These are phyloP conservation scores for Erynnis tages DNA, from an alignment of 2,888 invertebrate species.

Conservation along the genomic window DNA sequence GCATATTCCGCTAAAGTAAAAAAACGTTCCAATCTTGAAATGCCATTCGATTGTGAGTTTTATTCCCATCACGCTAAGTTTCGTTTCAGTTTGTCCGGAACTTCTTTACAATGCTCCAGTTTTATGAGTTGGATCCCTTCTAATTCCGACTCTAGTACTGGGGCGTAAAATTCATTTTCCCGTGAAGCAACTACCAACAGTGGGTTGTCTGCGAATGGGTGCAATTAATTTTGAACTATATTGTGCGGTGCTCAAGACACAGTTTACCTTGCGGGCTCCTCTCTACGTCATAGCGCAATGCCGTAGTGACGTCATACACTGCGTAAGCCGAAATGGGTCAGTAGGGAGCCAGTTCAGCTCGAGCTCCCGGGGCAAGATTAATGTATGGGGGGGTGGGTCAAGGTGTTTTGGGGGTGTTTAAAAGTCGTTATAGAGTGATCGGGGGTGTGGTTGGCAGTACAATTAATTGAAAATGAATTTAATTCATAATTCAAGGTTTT, in stretches of 20 bases:
- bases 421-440: not conserved
- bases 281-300: conserved; percentile 42
- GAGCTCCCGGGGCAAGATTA: conserved; percentile 15
- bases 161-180: conserved; percentile 10
- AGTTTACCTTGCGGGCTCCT: conserved; percentile 26
- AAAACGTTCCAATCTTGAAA: conserved; percentile 15
- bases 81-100: conserved; percentile 7
- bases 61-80: conserved; percentile 14
- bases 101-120: conserved; percentile 19
- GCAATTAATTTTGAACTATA: conserved; percentile 35
- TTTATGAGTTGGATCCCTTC: conserved; percentile 13
- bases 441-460: not conserved
- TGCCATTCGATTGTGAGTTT: conserved; percentile 11
- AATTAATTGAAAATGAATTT: not conserved
- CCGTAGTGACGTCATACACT: conserved; percentile 49
- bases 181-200: conserved; percentile 4
- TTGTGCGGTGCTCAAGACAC: conserved; percentile 28
- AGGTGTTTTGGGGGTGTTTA: not conserved
- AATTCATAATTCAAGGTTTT: not conserved
- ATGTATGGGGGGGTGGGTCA: conserved; percentile 9
- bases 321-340: conserved; percentile 47
- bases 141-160: conserved; percentile 15
- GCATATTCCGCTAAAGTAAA: conserved; percentile 26
- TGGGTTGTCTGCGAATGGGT: conserved; percentile 15
- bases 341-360: conserved; percentile 28